Percentiles rank a stretch among this genome's conserved stretches.
phyloP scores from a whole-genome alignment of 1,140 invertebrate genomes.

The Drosophila tani region DNA sequence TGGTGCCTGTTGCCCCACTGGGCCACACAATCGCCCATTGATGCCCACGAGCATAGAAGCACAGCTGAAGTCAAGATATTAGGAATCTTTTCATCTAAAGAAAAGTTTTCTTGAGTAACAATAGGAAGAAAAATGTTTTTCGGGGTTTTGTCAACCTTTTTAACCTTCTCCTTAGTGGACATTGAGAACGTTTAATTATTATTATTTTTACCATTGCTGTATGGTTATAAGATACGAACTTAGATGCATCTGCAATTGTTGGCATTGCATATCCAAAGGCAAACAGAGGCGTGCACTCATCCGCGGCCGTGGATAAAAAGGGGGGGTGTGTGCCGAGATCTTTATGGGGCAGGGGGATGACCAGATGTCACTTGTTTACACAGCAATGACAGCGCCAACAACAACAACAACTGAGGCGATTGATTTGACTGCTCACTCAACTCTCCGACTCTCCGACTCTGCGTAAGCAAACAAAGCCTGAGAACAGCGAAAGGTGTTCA shows the following conservation, averaged over 20 bases:
- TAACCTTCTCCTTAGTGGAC: too few species aligned
- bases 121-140: not conserved
- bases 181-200: constrained; percentile 5
- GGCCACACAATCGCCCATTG: constrained; percentile 31
- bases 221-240: not conserved
- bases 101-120: not conserved
- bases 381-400: constrained; percentile 38
- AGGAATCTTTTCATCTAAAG: not conserved
- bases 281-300: constrained; percentile 56
- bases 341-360: constrained; percentile 5
- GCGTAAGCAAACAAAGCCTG: constrained; percentile 41
- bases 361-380: constrained; percentile 79
- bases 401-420: constrained; percentile 42
- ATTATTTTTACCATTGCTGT: not conserved
- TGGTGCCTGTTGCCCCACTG: constrained; percentile 5
- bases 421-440: constrained; percentile 33
- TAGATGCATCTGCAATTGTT: constrained; percentile 44
- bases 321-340: not conserved
- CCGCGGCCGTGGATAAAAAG: constrained; percentile 1
- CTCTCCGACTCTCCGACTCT: constrained; percentile 4
- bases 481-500: constrained; percentile 44
- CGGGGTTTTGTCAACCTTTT: not conserved
- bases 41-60: constrained; percentile 7
- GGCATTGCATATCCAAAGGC: constrained; percentile 24
- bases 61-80: constrained; percentile 3